phyloP scores from a whole-genome alignment of 2,888 invertebrate species.

The Ochropleura leucogaster region DNA sequence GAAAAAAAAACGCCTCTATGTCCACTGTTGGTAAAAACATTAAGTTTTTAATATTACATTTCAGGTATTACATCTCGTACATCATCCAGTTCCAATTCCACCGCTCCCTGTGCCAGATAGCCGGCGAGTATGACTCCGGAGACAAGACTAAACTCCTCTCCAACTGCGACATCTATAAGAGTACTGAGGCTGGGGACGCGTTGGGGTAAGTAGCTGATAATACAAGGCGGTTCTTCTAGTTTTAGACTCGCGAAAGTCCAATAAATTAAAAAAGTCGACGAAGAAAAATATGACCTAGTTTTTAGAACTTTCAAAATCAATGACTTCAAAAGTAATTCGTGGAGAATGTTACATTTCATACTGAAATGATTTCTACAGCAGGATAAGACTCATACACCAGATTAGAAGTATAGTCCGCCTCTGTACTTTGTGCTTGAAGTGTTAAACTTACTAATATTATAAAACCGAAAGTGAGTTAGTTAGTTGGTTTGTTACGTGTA shows the following conservation, averaged over 20 bases:
- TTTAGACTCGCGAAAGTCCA: background rate
- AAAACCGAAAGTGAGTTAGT: no score
- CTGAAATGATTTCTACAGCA: background rate
- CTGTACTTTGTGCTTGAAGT: no score
- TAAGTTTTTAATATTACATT: background rate
- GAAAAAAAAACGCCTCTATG: no score
- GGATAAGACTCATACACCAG: background rate
- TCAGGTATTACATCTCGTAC: conserved; percentile 93
- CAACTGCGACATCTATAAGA: conserved; percentile 94
- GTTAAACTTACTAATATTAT: no score
- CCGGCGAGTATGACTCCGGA: conserved; percentile 92
- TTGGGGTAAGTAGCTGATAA: conserved; percentile 82
- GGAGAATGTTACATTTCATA: no score
- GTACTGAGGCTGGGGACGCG: conserved; percentile 92
- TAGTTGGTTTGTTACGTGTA: no score
- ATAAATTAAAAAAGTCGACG: no score
- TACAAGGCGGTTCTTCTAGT: background rate
- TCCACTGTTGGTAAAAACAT: background rate
- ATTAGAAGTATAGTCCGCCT: no score
- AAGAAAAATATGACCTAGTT: background rate
- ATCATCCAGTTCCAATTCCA: conserved; percentile 97
- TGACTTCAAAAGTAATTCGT: background rate
- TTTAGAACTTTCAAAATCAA: background rate
- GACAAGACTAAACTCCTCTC: conserved; percentile 92
- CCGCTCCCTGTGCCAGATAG: conserved; percentile 93